Base-by-base conservation (phyloP, 2,797 vertebrate genomes). In the Acanthiza pusilla region DNA sequence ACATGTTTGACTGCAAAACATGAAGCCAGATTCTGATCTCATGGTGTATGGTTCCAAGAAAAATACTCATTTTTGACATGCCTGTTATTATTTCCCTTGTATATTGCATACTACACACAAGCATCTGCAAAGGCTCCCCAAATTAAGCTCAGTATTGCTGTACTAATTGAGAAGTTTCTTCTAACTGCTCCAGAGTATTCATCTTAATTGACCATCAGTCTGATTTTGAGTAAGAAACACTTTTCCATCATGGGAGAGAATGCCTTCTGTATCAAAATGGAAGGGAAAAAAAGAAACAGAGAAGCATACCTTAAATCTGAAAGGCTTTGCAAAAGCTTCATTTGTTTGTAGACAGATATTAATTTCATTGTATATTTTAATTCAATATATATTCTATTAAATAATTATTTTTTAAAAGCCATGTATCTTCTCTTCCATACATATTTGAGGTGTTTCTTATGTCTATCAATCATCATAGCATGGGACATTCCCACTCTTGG, bases 21-120 rank as follows among this genome's bases (percentile, higher is more conserved):
- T 48, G 26, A 73, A 95, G 95, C 95, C 95, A 96, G 93, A 93
- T 88, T 93, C 90, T 96, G 96, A 96, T 70, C 93, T 96, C 95
- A 96, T 71, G 43, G 42, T n/a, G 10, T 25, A 32, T 3, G 8
- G 42, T 88, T 97, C 92, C 94, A 97, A 95, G 73, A 93, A 94
- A 92, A 96, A 92, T 32, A 95, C 15, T 96, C 6, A 60, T 76
- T 93, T 96, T 93, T 95, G 34, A 93, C 79, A 90, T 67, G 85
- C 47, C 50, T 84, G 76, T 93, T 96, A 81, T 95, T 96, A 96
- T 95, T 92, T 92, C 92, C 79, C 85, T 77, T 57, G 73, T 90
- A 96, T 61, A 95, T 91, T 96, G 91, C 94, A 93, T 84, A 92
- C 66, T 91, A 43, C 20, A 47, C 51, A 66, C 70, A 96, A 84